phyloP scores from a whole-genome alignment of 2,888 invertebrate genomes.

The Drosophila formosana region DNA sequence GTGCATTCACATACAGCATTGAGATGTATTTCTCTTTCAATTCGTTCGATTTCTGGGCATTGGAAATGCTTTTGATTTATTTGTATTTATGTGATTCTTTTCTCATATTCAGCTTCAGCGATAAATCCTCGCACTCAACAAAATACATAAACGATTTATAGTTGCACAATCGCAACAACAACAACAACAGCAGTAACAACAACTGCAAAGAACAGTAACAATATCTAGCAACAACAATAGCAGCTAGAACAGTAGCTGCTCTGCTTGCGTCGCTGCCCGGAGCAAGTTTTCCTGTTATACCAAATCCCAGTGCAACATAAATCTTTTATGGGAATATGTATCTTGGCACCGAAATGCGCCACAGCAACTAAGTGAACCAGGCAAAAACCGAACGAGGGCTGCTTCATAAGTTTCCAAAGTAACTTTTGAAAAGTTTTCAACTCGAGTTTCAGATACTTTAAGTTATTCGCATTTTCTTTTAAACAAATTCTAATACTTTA shows the following conservation, averaged over 20 bases:
- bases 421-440: neutral
- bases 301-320: constrained; percentile 68
- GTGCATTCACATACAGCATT: constrained; percentile 3
- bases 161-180: constrained; percentile 67
- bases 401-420: constrained; percentile 8
- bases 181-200: constrained; percentile 53
- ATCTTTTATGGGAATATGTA: constrained; percentile 56
- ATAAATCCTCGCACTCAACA: constrained; percentile 79
- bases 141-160: constrained; percentile 81
- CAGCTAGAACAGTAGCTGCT: constrained; percentile 20
- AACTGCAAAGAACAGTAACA: constrained; percentile 26
- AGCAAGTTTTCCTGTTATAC: constrained; percentile 58
- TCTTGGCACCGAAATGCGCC: constrained; percentile 48
- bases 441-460: too few species aligned
- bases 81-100: constrained; percentile 78
- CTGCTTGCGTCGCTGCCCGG: constrained; percentile 16
- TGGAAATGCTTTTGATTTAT: constrained; percentile 77
- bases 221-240: constrained; percentile 28
- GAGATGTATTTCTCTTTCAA: constrained; percentile 56
- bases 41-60: constrained; percentile 63
- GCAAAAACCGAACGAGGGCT: constrained; percentile 31
- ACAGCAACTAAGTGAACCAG: constrained; percentile 15
- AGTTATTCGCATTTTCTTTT: too few species aligned
- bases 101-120: constrained; percentile 72
- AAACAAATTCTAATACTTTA: too few species aligned